A percentile compares a stretch with the other conserved stretches of the same genome.
phyloP scores from a whole-genome alignment of 2,113 vertebrate species.

The Illadopsis cleaveri region DNA sequence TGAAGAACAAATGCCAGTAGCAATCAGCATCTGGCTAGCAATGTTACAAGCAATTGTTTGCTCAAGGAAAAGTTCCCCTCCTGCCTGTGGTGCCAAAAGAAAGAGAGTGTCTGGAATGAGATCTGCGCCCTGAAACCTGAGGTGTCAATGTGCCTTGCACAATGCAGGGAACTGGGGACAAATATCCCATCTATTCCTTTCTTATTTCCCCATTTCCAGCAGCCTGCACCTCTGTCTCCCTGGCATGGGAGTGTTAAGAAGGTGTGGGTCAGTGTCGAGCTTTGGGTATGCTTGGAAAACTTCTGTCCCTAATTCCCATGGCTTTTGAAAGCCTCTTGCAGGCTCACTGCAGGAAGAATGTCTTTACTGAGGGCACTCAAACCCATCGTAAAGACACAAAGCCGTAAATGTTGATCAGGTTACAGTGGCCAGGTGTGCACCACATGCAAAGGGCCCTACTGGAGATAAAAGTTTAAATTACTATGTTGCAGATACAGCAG shows the following conservation, averaged over 20 bases:
- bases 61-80: not conserved
- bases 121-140: not conserved
- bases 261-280: not conserved
- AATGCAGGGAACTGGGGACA: accelerated
- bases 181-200: not conserved
- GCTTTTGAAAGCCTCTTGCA: not conserved
- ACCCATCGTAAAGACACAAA: not conserved
- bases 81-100: not conserved
- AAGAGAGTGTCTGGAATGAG: not conserved
- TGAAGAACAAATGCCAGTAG: conserved; percentile 12
- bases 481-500: not conserved
- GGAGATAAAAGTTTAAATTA: not conserved
- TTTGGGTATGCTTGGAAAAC: not conserved
- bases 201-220: not conserved
- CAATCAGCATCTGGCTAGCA: not conserved
- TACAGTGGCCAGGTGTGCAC: not conserved
- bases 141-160: not conserved
- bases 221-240: not conserved
- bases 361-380: not conserved
- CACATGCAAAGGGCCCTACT: not conserved
- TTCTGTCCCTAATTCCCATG: not conserved
- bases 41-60: not conserved
- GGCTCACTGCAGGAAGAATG: not conserved
- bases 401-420: not conserved
- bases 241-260: not conserved